Evolutionary conservation across 2,113 vertebrate genomes (phyloP), one percentile per base, ranked within the genome.

Genomic region (Laterallus jamaicensis): DNA sequence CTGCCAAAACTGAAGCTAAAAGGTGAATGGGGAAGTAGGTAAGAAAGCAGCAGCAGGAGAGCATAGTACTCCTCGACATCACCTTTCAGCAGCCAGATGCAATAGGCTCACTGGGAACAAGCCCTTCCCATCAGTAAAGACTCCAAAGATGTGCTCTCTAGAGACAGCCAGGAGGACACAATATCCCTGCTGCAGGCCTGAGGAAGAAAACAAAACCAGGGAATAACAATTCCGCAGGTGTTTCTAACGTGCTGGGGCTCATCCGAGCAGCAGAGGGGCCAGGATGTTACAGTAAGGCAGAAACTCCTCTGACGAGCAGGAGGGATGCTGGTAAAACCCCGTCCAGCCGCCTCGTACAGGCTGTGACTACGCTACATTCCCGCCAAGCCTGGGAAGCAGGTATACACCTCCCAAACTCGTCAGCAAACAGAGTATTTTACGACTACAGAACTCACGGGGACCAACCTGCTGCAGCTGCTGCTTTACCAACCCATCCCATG

Each of bases 211-310:
- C 19, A 82, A n/a, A 70, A 20, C 5, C 26, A 9, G 8, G 40
- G 26, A 83, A 12, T 60, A 58, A 26, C 35, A 64, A 21, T 32
- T 39, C 42, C 2, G 1, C 37, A 52, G 54, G 8, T 42, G 22
- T 6, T 80, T 71, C 62, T 47, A 32, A 31, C 0, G 15, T 3
- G 24, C 52, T 70, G 37, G 12, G 47, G 78, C 55, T 55, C 29
- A 64, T 12, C 22, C 0, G 0, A 58, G 58, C 75, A 55, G 39
- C 0, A 0, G 26, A 82, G 24, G 9, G 2, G 15, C 28, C 19
- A 26, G 25, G 22, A 39, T 32, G 12, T 50, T 20, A 37, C 2
- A 0, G 25, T 8, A 40, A 25, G 31, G 35, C 32, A 58, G 50
- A n/a, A 84, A 49, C 25, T 42, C 55, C 40, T 21, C 22, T 39